Evolutionary conservation across 2,797 vertebrate genomes (phyloP).

Genomic region (Falco concolor): DNA sequence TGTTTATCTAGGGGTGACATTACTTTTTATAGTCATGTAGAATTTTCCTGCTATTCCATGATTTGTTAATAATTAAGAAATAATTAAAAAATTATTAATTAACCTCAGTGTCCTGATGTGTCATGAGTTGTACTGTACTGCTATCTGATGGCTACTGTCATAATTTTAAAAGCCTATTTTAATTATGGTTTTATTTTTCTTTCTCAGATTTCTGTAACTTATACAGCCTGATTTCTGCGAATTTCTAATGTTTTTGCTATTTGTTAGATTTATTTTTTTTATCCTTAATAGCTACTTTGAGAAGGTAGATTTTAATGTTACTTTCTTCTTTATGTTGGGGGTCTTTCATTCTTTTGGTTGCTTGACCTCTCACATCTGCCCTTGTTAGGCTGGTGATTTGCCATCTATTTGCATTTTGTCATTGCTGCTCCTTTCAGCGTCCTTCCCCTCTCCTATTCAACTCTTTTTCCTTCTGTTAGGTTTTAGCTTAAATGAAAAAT

Average conservation of each 20-base stretch:
- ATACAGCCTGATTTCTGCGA: not conserved
- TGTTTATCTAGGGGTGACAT: not conserved
- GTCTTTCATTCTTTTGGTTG: not conserved
- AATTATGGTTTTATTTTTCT: not conserved
- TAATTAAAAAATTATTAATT: not conserved
- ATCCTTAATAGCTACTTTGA: not conserved
- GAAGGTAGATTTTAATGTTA: not conserved
- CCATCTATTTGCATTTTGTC: not conserved
- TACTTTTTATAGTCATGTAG: not conserved
- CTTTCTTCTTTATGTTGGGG: not conserved
- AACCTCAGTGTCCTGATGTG: not conserved
- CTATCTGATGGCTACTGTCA: not conserved
- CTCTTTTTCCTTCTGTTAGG: not conserved
- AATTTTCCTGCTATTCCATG: not conserved
- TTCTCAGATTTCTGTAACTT: not conserved
- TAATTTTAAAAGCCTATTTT: not conserved
- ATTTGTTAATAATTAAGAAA: not conserved
- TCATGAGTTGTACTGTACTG: rapidly evolving
- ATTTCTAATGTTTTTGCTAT: not conserved
- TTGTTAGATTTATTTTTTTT: not conserved
- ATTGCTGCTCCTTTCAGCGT: not conserved
- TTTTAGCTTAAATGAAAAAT: not conserved
- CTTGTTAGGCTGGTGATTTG: not conserved
- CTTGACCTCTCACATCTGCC: not conserved
- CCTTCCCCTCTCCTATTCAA: not conserved